Base-by-base conservation (phyloP, 2,113 vertebrate species). In the Barnardius zonarius region DNA sequence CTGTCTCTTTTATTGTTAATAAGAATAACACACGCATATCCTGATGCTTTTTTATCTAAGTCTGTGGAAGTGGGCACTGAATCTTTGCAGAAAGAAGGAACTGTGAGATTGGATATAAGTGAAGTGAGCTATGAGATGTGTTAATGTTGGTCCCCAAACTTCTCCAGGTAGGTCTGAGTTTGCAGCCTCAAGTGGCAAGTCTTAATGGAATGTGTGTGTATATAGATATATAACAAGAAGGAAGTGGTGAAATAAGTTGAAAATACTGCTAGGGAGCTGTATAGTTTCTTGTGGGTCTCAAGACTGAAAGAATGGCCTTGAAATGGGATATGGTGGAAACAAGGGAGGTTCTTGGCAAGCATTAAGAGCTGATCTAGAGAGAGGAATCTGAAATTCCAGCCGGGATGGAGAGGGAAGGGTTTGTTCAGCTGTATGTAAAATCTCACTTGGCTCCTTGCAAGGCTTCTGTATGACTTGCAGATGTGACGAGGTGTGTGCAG, bases 371-470 rank as follows among this genome's bases (percentile, higher is more conserved):
- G 1, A 80, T 63, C 25, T 18, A 19, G 25, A 0, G 0, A 6
- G 62, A 83, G 28, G 10, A 17, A 48, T 64, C n/a, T 43, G 61
- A 72, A 73, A 91, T 78, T 76, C 35, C 76, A 57, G 30, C 13
- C 3, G 35, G 80, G 73, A n/a, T 62, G 55, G 64, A 86, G 35
- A 70, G 27, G 73, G 80, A 24, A 86, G 44, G 69, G 44, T 95
- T 96, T 95, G 73, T 83, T 90, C 95, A 95, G 88, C 90, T 94
- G 86, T 64, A 68, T 64, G 88, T 76, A 93, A 92, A 95, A 66
- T 19, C 39, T 86, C 20, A 28, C 39, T 2, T n/a, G 20, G 68
- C 61, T 88, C 62, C 95, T 79, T 67, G 59, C 24, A 35, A 37
- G 70, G 52, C 70, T 44, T 87, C 48, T 0, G 1, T 30, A 23